Conservation (phyloP, 2,888 invertebrate genomes). For the Stenodema calcarata region DNA sequence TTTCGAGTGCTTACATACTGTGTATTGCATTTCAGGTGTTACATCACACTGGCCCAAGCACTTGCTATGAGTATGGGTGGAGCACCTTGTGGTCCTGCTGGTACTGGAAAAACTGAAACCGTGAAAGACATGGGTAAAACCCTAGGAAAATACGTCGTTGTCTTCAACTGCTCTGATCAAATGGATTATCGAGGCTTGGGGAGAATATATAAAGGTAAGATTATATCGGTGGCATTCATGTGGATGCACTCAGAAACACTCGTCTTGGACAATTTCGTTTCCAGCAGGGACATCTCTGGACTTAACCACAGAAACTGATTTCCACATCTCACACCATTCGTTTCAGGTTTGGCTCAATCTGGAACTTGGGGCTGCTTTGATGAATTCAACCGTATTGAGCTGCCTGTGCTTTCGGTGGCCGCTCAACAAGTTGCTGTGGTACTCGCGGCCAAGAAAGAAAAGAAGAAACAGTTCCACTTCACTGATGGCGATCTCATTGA, state of each 20-base stretch:
- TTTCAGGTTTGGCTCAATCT: conserved; percentile 82
- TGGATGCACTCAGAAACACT: no score
- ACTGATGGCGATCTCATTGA: conserved; percentile 93
- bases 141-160: conserved; percentile 93
- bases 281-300: no score
- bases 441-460: conserved; percentile 89
- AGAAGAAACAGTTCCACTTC: conserved; percentile 87
- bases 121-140: conserved; percentile 99
- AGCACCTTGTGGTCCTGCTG: conserved; percentile 94
- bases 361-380: conserved; percentile 99
- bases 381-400: conserved; percentile 93
- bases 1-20: neutral
- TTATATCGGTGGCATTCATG: conserved; percentile 13
- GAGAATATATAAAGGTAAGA: conserved; percentile 85
- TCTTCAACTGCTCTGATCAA: conserved; percentile 98
- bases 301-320: no score
- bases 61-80: conserved; percentile 96
- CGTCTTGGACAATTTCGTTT: neutral
- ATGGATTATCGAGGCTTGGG: conserved; percentile 98
- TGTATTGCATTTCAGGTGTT: conserved; percentile 74
- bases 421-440: conserved; percentile 97
- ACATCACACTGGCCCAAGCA: conserved; percentile 95
- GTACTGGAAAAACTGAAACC: conserved; percentile 98
- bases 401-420: conserved; percentile 92
- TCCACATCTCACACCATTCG: neutral